Percentiles rank a stretch among this genome's conserved stretches.
These are phyloP conservation scores for Zygaena filipendulae DNA, from an alignment of 2,888 invertebrate species.

Conservation along the genomic window DNA sequence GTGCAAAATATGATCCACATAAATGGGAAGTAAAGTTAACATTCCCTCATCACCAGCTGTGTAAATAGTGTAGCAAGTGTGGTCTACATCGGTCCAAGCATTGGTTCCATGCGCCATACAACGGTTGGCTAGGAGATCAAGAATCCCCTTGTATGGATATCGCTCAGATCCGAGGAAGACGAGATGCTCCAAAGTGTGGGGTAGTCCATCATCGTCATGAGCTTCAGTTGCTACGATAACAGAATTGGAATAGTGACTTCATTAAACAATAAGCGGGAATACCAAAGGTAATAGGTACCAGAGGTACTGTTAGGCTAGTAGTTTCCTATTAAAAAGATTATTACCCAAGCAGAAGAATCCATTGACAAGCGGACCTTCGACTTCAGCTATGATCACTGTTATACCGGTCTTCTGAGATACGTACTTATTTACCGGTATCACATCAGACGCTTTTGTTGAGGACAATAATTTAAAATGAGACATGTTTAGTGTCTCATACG, in stretches of 20 bases:
- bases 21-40: conserved; percentile 88
- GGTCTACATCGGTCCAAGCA: conserved; percentile 88
- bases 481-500: conserved; percentile 28
- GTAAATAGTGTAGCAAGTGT: conserved; percentile 90
- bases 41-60: conserved; percentile 89
- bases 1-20: conserved; percentile 88
- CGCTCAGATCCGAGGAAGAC: conserved; percentile 91
- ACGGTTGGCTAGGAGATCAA: conserved; percentile 89
- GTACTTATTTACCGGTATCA: conserved; percentile 84
- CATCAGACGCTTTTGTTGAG: conserved; percentile 74
- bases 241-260: too few species aligned
- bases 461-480: conserved; percentile 62
- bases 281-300: too few species aligned
- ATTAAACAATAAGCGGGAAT: conserved; percentile 6
- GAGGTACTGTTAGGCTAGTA: too few species aligned
- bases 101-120: conserved; percentile 93
- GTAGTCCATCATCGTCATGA: conserved; percentile 90
- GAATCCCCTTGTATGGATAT: conserved; percentile 89
- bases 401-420: conserved; percentile 82
- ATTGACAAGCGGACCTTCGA: conserved; percentile 91
- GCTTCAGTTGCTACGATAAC: conserved; percentile 83
- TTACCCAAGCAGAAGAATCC: conserved; percentile 89
- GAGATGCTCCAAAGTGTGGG: conserved; percentile 92
- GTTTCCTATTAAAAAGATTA: too few species aligned
- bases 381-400: conserved; percentile 84